Evolutionary conservation across 1,140 invertebrate genomes (phyloP), one percentile per base, ranked within the genome.

Genomic region (Ceratosolen solmsi): DNA sequence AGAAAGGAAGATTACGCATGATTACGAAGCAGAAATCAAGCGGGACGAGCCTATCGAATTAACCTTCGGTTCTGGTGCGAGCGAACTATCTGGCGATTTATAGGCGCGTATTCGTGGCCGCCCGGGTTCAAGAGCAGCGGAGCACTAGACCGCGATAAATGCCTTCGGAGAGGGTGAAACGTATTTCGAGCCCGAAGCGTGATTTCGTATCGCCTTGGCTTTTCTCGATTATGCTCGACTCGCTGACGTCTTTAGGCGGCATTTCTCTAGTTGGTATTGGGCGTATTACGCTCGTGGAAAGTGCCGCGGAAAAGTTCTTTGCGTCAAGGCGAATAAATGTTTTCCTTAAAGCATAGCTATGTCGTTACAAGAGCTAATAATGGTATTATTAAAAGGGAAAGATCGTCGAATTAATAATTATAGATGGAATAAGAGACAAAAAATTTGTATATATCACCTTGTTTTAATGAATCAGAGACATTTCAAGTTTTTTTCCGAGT

Each of bases 101-200:
- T 74, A 46, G 2, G 54, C 30, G 36, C 33, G n/a, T 41, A 77
- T 60, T 30, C 9, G 25, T 58, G 25, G 58, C 1, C 36, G 63
- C 58, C 20, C 41, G 65, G 74, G 83, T 84, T 81, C 79, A 84
- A 81, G 79, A 84, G 74, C 79, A 85, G 78, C 41, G 73, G 82
- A 73, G 68, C 72, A 58, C 49, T 54, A 54, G 49, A 46, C 49
- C 9, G 33, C 17, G 70, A 73, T 74, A 83, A 78, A 56, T 22
- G 51, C 3, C 25, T 7, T 27, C 15, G n/a, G 20, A 33, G 54
- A 54, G 51, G 51, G 51, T 54, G 51, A 54, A 15, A 17, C 20
- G 51, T 7, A 46, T 7, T 13, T 13, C 41, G 41, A 13, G 13
- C 5, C 13, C 41, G 13, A 46, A 5, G 41, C 5, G 41, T 13